These are phyloP conservation scores for Lophotis ruficrista DNA, from an alignment of 2,113 vertebrate species.

Conservation along the genomic window DNA sequence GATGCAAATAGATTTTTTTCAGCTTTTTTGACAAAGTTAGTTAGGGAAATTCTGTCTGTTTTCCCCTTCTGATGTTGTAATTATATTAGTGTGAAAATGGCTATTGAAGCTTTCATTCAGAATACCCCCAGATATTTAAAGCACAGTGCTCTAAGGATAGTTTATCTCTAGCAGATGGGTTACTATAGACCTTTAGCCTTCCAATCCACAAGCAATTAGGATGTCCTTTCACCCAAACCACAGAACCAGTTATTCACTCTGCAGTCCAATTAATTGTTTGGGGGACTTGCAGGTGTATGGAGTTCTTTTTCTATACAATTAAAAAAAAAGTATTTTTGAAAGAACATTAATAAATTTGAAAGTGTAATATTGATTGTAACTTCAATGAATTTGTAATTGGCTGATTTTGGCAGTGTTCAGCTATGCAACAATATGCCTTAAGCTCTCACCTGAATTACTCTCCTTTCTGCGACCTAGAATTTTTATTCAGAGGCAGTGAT, in stretches of 20 bases:
- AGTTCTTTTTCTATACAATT: not conserved
- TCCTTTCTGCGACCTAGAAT: not conserved
- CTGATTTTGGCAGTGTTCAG: not conserved
- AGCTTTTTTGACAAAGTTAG: not conserved
- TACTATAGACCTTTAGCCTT: not conserved
- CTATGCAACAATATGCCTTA: not conserved
- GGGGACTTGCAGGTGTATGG: not conserved
- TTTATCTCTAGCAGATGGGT: not conserved
- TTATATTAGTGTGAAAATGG: constrained; percentile 17
- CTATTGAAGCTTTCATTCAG: constrained; percentile 14
- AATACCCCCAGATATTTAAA: not conserved
- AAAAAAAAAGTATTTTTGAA: not conserved
- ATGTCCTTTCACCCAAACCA: not conserved
- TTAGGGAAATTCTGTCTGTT: constrained; percentile 9
- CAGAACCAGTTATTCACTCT: not conserved
- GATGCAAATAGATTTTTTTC: constrained; percentile 19
- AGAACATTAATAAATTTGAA: not conserved
- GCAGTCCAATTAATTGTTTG: not conserved
- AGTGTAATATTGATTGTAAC: not conserved
- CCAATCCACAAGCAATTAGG: not conserved
- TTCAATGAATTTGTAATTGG: not conserved
- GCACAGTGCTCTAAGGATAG: not conserved
- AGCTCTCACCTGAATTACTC: not conserved
- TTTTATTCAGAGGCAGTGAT: not conserved
- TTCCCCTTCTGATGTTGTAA: not conserved